Evolutionary conservation across 2,797 vertebrate species (phyloP), one percentile per base, ranked within the genome.

Genomic region (Pteronotus mesoamericanus): DNA sequence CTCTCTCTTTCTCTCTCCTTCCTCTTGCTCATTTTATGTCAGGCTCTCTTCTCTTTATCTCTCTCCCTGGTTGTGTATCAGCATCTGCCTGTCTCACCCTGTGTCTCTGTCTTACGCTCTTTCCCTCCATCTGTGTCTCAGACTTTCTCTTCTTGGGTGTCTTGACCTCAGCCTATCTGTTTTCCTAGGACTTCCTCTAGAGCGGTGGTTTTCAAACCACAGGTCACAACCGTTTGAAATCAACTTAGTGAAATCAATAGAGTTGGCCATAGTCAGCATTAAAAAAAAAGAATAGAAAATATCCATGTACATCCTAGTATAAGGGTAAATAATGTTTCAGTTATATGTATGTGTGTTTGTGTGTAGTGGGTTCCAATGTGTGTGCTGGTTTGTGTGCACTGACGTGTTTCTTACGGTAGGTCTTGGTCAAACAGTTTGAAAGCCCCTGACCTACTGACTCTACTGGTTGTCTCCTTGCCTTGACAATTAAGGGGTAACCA

Each of bases 371-470:
- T 86, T 94, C 34, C 44, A 69, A 32, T 4, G 2, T 83, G 29
- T 64, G 61, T 18, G 12, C 15, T 16, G 61, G 39, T 29, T 7
- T 53, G 1, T 83, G 14, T 44, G 12, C 16, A 37, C 34, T 48
- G 61, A 34, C 5, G 2, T 75, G 75, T 91, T 86, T 86, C 46
- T 89, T 83, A 61, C 5, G 34, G 22, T 72, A 68, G 39, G 9
- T 86, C 64, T 96, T 59, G 37, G 72, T 53, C 29, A 85, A 77
- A 92, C 59, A 59, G 34, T 80, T 92, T 85, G 55, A 90, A 90
- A 86, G 42, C 14, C 72, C 64, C 34, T 77, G 22, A 19, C 64
- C 32, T 55, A 15, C 29, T 57, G 84, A 46, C 42, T 79, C 34
- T 42, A 16, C 51, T 29, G 19, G 53, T 71, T 95, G 3, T 75